Base-by-base conservation (phyloP, 2,113 vertebrate genomes). In the Anguilla rostrata region DNA sequence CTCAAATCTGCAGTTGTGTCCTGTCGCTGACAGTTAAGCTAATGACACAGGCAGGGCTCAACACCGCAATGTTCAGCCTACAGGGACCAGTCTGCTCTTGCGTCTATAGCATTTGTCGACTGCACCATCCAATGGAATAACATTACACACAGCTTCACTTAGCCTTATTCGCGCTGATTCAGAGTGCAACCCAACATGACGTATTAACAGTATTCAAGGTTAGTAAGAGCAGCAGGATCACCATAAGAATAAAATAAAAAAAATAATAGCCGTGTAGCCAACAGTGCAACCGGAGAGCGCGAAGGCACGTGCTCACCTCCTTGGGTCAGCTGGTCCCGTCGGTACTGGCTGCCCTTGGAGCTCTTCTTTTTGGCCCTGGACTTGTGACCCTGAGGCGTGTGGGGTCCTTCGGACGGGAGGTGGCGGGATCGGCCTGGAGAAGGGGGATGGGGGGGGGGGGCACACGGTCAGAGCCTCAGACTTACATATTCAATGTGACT, bases 281-380 rank as follows among this genome's bases (percentile, higher is more conserved):
- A n/a, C n/a, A 53, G 12, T 1, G 8, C 49, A 9, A 53, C 49
- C 12, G 8, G 49, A 2, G 2, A 53, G 49, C 49, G 7, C 49
- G 8, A 11, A 53, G 49, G 49, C 7, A 2, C 14, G 12, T 9
- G 20, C 95, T 95, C 89, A 98, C 98, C 98, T 94, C 96, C 97
- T 83, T 92, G 96, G 75, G 95, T 94, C 85, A 94, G 91, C 39
- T 75, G 71, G 26, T 99, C 98, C 91, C 95, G 89, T 60, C 95
- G 95, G 90, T 97, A 98, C 12, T 96, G 96, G 86, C 93, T 90
- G 85, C 91, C 94, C 93, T 98, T 98, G 0, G 94, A 94, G 56
- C 94, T 89, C 93, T 99, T 99, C 89, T 94, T 97, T 90, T 95
- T 95, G 88, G 92, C 89, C 57, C 95, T 93, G 20, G 94, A 94